A percentile compares a stretch with the other conserved stretches of the same genome.
These are phyloP conservation scores for Erinaceus europaeus DNA, from an alignment of 2,113 vertebrate genomes.

Conservation along the genomic window DNA sequence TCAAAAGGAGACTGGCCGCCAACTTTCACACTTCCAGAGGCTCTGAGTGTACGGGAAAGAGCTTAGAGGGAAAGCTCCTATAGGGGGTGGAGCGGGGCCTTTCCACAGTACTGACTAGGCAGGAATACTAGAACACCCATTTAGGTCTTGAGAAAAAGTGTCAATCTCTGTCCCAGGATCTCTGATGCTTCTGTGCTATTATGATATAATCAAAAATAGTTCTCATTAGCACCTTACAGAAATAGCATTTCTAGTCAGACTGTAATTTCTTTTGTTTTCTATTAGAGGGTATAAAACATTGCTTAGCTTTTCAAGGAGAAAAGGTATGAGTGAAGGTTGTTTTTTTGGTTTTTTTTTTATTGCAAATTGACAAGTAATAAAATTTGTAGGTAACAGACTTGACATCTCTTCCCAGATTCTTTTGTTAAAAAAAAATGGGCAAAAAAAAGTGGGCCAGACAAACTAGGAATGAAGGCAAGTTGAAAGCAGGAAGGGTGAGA, in stretches of 20 bases:
- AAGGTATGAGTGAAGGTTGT: neutral
- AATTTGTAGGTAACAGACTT: neutral
- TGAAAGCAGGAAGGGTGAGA: accelerated
- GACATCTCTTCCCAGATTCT: neutral
- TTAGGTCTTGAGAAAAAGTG: neutral
- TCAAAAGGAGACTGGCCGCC: neutral
- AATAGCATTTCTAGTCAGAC: slow-evolving; percentile 20
- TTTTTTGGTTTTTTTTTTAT: neutral
- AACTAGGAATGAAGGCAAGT: accelerated
- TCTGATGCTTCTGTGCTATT: neutral
- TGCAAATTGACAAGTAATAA: neutral
- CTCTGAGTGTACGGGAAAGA: neutral
- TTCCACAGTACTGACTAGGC: neutral
- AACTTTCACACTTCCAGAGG: too few species aligned
- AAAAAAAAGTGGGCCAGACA: neutral
- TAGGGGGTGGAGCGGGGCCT: neutral
- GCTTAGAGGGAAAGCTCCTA: neutral
- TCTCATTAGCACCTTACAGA: neutral
- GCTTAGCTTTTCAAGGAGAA: slow-evolving; percentile 27
- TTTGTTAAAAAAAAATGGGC: neutral
- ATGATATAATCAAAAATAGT: neutral
- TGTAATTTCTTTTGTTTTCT: neutral
- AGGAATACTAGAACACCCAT: neutral
- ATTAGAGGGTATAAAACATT: slow-evolving; percentile 22
- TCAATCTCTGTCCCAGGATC: neutral